phyloP scores from a whole-genome alignment of 1,140 invertebrate species.

The Agraylea sexmaculata region DNA sequence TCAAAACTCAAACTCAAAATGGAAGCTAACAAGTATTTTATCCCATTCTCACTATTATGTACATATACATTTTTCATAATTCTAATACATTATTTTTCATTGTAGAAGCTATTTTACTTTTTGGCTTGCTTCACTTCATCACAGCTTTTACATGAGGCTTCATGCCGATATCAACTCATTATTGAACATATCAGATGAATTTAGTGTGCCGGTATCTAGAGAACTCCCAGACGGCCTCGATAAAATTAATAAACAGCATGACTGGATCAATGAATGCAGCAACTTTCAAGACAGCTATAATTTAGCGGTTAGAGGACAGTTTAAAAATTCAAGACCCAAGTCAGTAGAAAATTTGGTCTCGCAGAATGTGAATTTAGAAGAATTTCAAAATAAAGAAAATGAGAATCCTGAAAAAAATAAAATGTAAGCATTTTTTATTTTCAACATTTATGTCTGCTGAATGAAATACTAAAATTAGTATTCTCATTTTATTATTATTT shows the following conservation, averaged over 20 bases:
- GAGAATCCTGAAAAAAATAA: slow-evolving; percentile 46
- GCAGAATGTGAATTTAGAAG: slow-evolving; percentile 39
- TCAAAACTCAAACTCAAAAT: slow-evolving; percentile 63
- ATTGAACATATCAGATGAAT: slow-evolving; percentile 51
- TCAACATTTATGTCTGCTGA: too few relatives aligned
- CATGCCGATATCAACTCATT: slow-evolving; percentile 57
- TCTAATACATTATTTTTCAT: slow-evolving; percentile 22
- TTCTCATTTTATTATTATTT: too few relatives aligned
- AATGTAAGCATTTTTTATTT: slow-evolving; percentile 24
- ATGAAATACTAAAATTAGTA: too few relatives aligned
- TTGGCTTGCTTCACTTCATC: slow-evolving; percentile 59
- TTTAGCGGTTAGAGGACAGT: slow-evolving; percentile 35
- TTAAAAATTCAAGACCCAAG: slow-evolving; percentile 25
- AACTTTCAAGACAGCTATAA: slow-evolving; percentile 41
- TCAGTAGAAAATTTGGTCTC: slow-evolving; percentile 26
- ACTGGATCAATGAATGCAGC: slow-evolving; percentile 27
- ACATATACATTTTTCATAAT: slow-evolving; percentile 13
- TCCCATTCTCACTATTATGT: slow-evolving; percentile 10
- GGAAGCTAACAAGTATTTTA: slow-evolving; percentile 52
- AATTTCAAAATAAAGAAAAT: slow-evolving; percentile 57
- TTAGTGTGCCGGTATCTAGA: slow-evolving; percentile 35
- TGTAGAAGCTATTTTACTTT: slow-evolving; percentile 60
- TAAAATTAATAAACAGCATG: slow-evolving; percentile 5
- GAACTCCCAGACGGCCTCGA: slow-evolving; percentile 19
- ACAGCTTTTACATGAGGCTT: slow-evolving; percentile 60